Conservation (phyloP, 2,113 vertebrate species). For the Stigmatopora nigra region DNA sequence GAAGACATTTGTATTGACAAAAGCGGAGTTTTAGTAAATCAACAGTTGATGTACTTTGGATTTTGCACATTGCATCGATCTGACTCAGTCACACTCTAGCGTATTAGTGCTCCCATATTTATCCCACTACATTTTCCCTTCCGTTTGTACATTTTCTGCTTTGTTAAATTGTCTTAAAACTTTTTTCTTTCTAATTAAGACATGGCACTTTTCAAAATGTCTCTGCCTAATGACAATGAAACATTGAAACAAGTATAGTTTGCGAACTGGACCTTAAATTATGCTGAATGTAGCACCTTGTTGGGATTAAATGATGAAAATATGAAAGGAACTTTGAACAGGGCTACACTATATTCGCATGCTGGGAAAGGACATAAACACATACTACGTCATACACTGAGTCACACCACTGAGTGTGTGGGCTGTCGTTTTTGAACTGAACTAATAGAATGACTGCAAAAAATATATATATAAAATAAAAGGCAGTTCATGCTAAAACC, state of each 20-base stretch:
- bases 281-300: neutral
- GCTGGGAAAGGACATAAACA: constrained; percentile 1
- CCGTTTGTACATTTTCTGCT: neutral
- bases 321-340: constrained; percentile 2
- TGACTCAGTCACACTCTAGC: neutral
- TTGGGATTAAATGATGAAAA: neutral
- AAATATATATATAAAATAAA: no score
- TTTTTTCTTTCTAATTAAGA: no score
- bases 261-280: no score
- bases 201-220: no score
- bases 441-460: no score
- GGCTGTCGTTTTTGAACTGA: neutral
- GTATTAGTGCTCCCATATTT: no score
- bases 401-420: no score
- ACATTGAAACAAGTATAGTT: neutral
- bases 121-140: no score
- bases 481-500: no score
- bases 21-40: neutral
- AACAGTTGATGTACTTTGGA: constrained; percentile 11
- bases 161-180: neutral
- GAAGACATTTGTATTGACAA: constrained; percentile 1
- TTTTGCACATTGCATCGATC: constrained; percentile 1
- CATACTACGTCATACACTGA: neutral
- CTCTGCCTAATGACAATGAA: no score
- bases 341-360: constrained; percentile 10